These are phyloP conservation scores for Netelia inedita DNA, from an alignment of 2,888 invertebrate genomes.

Conservation along the genomic window DNA sequence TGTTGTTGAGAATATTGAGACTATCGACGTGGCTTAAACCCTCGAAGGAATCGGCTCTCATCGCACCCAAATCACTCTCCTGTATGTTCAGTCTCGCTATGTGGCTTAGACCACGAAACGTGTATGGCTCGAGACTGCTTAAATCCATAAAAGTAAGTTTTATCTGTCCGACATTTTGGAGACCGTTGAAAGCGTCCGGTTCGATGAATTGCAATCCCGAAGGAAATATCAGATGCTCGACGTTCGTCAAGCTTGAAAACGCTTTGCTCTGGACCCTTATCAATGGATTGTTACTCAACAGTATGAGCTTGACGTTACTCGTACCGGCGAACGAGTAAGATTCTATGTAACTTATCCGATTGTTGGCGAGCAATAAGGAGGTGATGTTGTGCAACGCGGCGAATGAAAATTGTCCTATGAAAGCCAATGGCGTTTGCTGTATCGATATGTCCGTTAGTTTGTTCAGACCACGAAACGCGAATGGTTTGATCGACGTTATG, in stretches of 20 bases:
- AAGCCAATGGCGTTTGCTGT: conserved; percentile 93
- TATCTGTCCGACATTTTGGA: conserved; percentile 93
- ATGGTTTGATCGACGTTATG: conserved; percentile 92
- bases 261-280: conserved; percentile 93
- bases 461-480: conserved; percentile 94
- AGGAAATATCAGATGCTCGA: conserved; percentile 93
- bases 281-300: conserved; percentile 94
- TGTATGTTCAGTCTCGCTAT: conserved; percentile 92
- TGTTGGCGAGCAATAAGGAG: conserved; percentile 89
- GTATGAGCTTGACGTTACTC: conserved; percentile 92
- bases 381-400: conserved; percentile 93
- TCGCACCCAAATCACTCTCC: conserved; percentile 93
- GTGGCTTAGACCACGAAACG: conserved; percentile 92
- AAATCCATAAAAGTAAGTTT: conserved; percentile 95
- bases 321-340: conserved; percentile 95
- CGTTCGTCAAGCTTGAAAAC: conserved; percentile 93
- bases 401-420: conserved; percentile 94
- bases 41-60: conserved; percentile 90
- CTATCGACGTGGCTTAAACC: conserved; percentile 90
- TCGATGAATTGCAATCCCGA: conserved; percentile 92
- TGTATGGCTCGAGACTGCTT: conserved; percentile 89
- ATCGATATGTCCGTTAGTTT: conserved; percentile 93
- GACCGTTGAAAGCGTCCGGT: conserved; percentile 92
- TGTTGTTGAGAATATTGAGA: conserved; percentile 93
- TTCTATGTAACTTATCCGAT: conserved; percentile 89